Evolutionary conservation across 2,797 vertebrate genomes (phyloP).

Genomic region (Mus spretus): DNA sequence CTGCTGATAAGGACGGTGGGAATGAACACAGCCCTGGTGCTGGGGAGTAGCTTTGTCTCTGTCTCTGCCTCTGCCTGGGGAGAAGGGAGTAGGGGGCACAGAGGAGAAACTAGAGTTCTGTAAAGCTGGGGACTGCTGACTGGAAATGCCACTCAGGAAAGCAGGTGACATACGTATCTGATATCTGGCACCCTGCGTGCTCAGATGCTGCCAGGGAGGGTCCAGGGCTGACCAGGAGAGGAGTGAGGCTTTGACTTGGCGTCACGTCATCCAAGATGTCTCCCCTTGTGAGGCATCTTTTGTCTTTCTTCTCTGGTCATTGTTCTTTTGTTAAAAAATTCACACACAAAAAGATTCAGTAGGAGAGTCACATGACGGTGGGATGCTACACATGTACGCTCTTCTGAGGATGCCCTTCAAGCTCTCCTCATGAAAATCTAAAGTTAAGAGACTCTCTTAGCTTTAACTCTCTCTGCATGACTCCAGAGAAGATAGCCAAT

Average conservation of each 20-base stretch:
- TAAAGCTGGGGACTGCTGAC: neutral
- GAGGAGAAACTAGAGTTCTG: neutral
- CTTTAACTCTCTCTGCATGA: too few species aligned
- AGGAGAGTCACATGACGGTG: neutral
- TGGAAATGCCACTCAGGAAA: neutral
- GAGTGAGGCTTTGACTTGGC: neutral
- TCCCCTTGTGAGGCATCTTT: neutral
- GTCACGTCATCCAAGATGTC: neutral
- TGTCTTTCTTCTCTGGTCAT: neutral
- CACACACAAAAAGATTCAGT: neutral
- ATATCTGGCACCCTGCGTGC: neutral
- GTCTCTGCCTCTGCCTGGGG: neutral
- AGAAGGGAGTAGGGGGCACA: neutral
- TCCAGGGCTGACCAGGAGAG: neutral
- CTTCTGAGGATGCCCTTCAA: neutral
- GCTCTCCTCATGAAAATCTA: conserved; percentile 5
- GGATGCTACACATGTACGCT: neutral
- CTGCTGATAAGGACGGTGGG: conserved; percentile 69
- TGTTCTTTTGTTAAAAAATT: neutral
- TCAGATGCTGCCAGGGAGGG: neutral
- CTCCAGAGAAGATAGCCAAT: neutral
- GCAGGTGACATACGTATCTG: neutral
- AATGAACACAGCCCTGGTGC: conserved; percentile 72
- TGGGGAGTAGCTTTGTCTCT: neutral
- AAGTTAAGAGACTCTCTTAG: neutral